Percentiles rank a stretch among this genome's conserved stretches.
These are phyloP conservation scores for Enoplosus armatus DNA, from an alignment of 2,797 vertebrate genomes.

Conservation along the genomic window DNA sequence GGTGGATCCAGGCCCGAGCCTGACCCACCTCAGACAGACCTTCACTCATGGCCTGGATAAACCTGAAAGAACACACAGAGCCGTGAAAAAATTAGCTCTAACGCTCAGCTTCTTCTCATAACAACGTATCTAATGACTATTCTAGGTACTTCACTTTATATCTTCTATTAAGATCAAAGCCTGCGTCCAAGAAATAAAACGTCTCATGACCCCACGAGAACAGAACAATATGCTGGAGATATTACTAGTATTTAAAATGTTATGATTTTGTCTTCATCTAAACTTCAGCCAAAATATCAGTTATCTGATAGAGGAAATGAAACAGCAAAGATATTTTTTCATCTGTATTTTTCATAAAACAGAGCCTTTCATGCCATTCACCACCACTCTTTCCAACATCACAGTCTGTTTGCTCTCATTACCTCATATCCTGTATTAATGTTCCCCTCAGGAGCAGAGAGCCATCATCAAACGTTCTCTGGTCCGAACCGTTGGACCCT, in stretches of 20 bases:
- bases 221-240: background rate
- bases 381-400: background rate
- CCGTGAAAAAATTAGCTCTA: conserved; percentile 7
- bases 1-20: conserved; percentile 95
- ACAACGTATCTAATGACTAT: background rate
- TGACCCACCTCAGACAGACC: conserved; percentile 96
- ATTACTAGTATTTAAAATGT: background rate
- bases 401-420: conserved; percentile 16
- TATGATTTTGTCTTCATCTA: background rate
- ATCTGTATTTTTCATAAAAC: background rate
- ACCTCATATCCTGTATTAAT: conserved; percentile 97
- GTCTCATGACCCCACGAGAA: background rate
- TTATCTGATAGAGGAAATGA: background rate
- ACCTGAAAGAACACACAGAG: conserved; percentile 80
- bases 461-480: conserved; percentile 87
- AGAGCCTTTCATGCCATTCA: no score
- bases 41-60: conserved; percentile 95
- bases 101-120: conserved; percentile 1
- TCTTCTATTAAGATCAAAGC: background rate
- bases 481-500: conserved; percentile 89
- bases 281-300: background rate
- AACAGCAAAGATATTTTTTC: background rate
- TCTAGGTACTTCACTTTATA: background rate
- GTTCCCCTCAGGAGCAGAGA: conserved; percentile 87
- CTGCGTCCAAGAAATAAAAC: background rate